These are phyloP conservation scores for Heliconius eleuchia DNA, from an alignment of 1,140 invertebrate genomes.

Conservation along the genomic window DNA sequence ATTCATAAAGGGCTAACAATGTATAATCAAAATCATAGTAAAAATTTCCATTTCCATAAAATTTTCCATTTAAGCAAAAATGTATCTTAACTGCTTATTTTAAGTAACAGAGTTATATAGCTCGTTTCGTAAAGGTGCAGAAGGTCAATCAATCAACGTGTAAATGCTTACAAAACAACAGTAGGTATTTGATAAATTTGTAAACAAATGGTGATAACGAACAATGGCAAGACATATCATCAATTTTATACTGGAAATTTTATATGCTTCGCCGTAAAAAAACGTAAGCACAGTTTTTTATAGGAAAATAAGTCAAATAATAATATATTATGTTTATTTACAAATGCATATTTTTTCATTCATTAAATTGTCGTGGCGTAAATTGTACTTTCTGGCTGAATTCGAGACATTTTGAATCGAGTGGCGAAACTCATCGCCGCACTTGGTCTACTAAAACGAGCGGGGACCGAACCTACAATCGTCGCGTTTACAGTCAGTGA, in stretches of 20 bases:
- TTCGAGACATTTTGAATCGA: too few species aligned
- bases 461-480: too few species aligned
- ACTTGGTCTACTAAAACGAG: too few species aligned
- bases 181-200: slow-evolving; percentile 1
- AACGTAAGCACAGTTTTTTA: too few species aligned
- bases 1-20: neutral
- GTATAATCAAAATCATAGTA: neutral
- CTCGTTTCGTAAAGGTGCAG: neutral
- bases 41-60: neutral
- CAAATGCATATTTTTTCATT: too few species aligned
- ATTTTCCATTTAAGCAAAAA: neutral
- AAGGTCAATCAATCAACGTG: slow-evolving; percentile 12
- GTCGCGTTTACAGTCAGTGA: too few species aligned
- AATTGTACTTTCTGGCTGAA: too few species aligned
- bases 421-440: too few species aligned
- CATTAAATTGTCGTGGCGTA: too few species aligned
- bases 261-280: neutral
- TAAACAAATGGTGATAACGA: neutral
- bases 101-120: neutral
- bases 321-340: too few species aligned
- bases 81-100: neutral
- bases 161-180: neutral
- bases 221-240: neutral
- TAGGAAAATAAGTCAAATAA: too few species aligned
- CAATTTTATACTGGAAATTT: neutral